Base-by-base conservation (phyloP, 2,113 vertebrate genomes). In the Lichenostomus cassidix region DNA sequence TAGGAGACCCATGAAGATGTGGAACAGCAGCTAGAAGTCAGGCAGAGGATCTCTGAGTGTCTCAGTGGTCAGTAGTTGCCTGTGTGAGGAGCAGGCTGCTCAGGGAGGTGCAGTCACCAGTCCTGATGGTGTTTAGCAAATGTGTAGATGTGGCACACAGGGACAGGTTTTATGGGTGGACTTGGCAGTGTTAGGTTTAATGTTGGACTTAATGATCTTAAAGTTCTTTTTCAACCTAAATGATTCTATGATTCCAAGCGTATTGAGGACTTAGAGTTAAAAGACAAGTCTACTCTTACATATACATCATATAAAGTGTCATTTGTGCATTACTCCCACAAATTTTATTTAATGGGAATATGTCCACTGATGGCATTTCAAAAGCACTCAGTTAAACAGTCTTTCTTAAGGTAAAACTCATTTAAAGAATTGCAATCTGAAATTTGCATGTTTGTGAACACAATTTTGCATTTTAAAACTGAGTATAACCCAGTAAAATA, bases 131-230 rank as follows among this genome's bases (percentile, higher is more conserved):
- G 41, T 52, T 22, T 22, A 85, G 6, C 50, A 76, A n/a, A 63
- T 0, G 0, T 33, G 7, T 35, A 60, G 19, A 46, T 28, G 10
- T 24, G 19, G 7, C 28, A 41, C 27, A 19, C 56, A 33, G 6
- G 20, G 39, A 39, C 12, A 39, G 49, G 16, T 2, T 60, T 69
- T 74, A 69, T 28, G 35, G 9, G 22, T 64, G 27, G 25, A 69
- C 25, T 60, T 27, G 10, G 5, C 22, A 76, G 14, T 31, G 22
- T 11, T 37, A 63, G 16, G 23, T 58, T 47, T 27, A 63, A 1
- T 3, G 27, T 24, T 50, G 25, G 39, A 39, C 10, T 89, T 6
- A 2, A 35, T 27, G 11, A 33, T 25, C 35, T 50, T 50, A 50
- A 78, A 82, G 39, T 5, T 41, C 18, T 86, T 78, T 58, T 55